Evolutionary conservation across 2,888 invertebrate genomes (phyloP), one percentile per base, ranked within the genome.

Genomic region (Cistogaster globosa): DNA sequence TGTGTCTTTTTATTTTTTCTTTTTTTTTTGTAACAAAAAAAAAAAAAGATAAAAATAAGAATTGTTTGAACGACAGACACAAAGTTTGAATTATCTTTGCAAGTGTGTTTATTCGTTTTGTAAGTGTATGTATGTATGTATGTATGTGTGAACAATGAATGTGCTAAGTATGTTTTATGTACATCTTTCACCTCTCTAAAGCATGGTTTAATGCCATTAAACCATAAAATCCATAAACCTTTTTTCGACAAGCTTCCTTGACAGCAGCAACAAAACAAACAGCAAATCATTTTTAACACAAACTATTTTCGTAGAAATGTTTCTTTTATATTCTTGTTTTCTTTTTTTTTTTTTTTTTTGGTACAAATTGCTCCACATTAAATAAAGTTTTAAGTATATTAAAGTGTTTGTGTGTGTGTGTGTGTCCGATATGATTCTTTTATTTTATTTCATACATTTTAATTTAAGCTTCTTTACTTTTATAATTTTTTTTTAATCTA

Each of bases 271-370:
- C 48, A 72, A 38, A 51, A 55, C 55, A 45, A 53, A 38, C 68
- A 71, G 6, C n/a, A 20, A 69, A 32, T 55, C 63, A 65, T 53
- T 53, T 55, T 42, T 60, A 51, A 78, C 77, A 78, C 67, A 62
- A 82, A 75, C 81, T 85, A 85, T 85, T 85, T 85, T 85, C 85
- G 82, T 85, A 74, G 85, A 85, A 85, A 82, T 63, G n/a, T 57
- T 51, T n/a, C 18, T 53, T 18, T 48, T 48, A n/a, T 48, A 14
- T 48, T 48, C 14, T 48, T 9, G 2, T 48, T 68, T 67, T 62
- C 65, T 32, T 7, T 78, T 71, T 12, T 83, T 57, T 51, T 57
- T 9, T 45, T 62, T 55, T 53, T 16, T 58, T 60, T 78, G 38
- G 7, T 65, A 82, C 85, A 85, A 85, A 85, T 82, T 85, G 77